phyloP scores from a whole-genome alignment of 2,797 vertebrate genomes.

The Salarias fasciatus region DNA sequence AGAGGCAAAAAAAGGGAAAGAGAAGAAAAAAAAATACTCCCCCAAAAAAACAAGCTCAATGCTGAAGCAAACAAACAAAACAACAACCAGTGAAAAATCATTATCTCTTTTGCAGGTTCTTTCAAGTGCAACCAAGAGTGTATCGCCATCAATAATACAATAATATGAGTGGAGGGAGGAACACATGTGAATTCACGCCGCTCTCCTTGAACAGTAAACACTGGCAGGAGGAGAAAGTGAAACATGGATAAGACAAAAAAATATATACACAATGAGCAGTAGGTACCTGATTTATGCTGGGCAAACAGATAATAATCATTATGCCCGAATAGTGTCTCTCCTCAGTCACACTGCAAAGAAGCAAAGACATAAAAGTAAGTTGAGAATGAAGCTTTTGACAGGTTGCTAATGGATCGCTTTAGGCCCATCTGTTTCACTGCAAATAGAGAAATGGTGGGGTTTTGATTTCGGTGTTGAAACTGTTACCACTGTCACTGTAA shows the following conservation, averaged over 20 bases:
- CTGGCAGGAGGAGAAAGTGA: constrained; percentile 61
- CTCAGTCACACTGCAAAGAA: constrained; percentile 75
- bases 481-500: constrained; percentile 92
- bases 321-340: constrained; percentile 72
- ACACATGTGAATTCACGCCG: constrained; percentile 63
- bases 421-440: constrained; percentile 89
- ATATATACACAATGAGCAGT: constrained; percentile 62
- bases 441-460: constrained; percentile 84
- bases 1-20: neutral
- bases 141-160: constrained; percentile 74
- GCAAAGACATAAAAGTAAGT: constrained; percentile 86
- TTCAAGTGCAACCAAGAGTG: constrained; percentile 55
- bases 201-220: constrained; percentile 74
- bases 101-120: constrained; percentile 61
- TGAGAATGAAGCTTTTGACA: constrained; percentile 87
- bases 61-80: constrained; percentile 64
- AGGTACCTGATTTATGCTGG: constrained; percentile 78
- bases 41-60: constrained; percentile 3
- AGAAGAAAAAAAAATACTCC: no score
- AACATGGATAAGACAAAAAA: constrained; percentile 41
- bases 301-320: constrained; percentile 82
- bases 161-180: constrained; percentile 54
- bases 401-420: constrained; percentile 89
- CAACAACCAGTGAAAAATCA: constrained; percentile 60
- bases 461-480: constrained; percentile 85